Evolutionary conservation across 2,113 vertebrate genomes (phyloP).

Genomic region (Otolemur garnettii): DNA sequence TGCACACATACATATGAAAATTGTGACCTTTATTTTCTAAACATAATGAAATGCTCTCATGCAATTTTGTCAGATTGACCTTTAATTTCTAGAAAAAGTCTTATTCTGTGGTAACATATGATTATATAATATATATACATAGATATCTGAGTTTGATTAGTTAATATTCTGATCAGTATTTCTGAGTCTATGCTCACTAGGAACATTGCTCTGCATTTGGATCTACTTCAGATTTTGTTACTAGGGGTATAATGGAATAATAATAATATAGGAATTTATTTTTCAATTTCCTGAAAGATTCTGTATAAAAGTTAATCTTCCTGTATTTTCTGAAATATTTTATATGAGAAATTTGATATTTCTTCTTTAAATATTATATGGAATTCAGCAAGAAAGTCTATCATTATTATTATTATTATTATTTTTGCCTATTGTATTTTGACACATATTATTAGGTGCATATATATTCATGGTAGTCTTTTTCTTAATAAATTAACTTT

Average conservation of each 20-base stretch:
- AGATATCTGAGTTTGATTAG: background rate
- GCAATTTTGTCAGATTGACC: too few species aligned
- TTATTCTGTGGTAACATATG: background rate
- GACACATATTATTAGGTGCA: background rate
- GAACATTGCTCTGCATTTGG: background rate
- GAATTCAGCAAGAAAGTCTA: background rate
- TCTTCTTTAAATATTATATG: background rate
- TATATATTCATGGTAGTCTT: background rate
- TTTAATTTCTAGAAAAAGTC: background rate
- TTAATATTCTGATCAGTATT: background rate
- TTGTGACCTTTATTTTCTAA: conserved; percentile 53
- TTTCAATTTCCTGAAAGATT: background rate
- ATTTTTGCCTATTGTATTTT: background rate
- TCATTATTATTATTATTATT: too few species aligned
- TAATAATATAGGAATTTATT: background rate
- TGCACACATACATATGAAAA: conserved; percentile 38
- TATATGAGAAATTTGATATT: background rate
- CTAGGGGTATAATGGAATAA: background rate
- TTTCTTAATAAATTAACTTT: background rate
- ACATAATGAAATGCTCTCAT: background rate
- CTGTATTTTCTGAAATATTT: background rate
- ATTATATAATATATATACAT: background rate
- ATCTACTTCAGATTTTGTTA: background rate
- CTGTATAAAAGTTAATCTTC: background rate
- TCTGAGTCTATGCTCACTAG: background rate